Base-by-base conservation (phyloP, 30 jellyfish, hydroid and myxozoan species). In the Aurelia aurita region DNA sequence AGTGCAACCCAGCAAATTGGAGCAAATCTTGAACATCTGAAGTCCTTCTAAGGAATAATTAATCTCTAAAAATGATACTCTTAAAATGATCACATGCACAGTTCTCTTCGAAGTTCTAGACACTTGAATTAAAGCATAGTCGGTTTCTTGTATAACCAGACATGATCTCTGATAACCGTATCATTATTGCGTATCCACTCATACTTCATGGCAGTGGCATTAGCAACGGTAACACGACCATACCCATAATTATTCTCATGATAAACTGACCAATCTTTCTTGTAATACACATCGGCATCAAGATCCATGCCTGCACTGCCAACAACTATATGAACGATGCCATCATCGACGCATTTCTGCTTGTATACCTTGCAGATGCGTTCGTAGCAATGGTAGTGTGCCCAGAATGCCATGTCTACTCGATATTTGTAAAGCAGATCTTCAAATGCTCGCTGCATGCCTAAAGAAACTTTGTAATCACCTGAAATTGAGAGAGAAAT, bases 371-470 rank as follows among this genome's bases (percentile, higher is more conserved):
- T 80, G 60, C 99, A 94, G 16, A 95, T 90, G 68, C 99, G 87
- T 54, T 94, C 99, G 63, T 94, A 94, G 39, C 98, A 21, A 55
- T 94, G 99, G 80, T 94, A 94, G 63, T 94, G 99, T 3, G 97
- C 91, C 98, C 98, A 94, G 64, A 94, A 86, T 22, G 97, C 99
- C 75, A 94, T 25, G 71, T 94, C 96, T 18, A 94, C 99, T 43
- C 79, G 86, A 84, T 94, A 89, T 73, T 89, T 85, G 77, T 74
- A 63, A 16, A 94, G 80, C 9, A 94, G 73, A 34, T 90, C 97
- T 83, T 94, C 99, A 32, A 94, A 76, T 14, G 74, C 77, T 14
- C 58, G 86, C 57, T 79, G 98, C 97, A 93, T 85, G 64, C 77
- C 74, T 22, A 71, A 59, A 9, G 97, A 74, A 11, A 93, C 97